Percentiles rank a stretch among this genome's conserved stretches.
These are phyloP conservation scores for Esox lucius DNA, from an alignment of 2,797 vertebrate genomes.

Conservation along the genomic window DNA sequence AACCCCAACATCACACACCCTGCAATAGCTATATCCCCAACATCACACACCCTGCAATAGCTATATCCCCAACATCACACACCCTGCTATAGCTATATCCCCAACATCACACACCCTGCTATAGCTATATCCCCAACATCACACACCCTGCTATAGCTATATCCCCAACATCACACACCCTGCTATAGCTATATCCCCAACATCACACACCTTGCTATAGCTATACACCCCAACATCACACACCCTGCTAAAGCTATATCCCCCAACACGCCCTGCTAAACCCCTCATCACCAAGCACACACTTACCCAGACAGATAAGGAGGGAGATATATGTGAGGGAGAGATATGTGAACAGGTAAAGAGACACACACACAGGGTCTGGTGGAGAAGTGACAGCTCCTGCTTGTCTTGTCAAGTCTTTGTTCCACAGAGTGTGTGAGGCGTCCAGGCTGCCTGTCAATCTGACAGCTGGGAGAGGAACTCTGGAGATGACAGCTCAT, in stretches of 20 bases:
- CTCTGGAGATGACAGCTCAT: conserved; percentile 72
- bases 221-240: neutral
- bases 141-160: no score
- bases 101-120: no score
- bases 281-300: conserved; percentile 7
- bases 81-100: no score
- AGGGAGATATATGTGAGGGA: conserved; percentile 24
- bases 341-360: conserved; percentile 25
- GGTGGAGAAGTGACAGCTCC: conserved; percentile 56
- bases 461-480: conserved; percentile 57
- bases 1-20: no score
- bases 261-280: neutral
- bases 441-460: conserved; percentile 64
- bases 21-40: no score
- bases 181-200: neutral
- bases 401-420: conserved; percentile 73
- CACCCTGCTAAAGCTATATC: neutral
- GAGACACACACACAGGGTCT: conserved; percentile 37
- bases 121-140: no score
- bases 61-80: no score
- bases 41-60: no score
- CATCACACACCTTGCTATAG: neutral
- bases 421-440: conserved; percentile 68
- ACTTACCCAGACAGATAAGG: conserved; percentile 9
- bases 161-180: no score